Base-by-base conservation (phyloP, 2,888 invertebrate genomes). In the Noctua comes region DNA sequence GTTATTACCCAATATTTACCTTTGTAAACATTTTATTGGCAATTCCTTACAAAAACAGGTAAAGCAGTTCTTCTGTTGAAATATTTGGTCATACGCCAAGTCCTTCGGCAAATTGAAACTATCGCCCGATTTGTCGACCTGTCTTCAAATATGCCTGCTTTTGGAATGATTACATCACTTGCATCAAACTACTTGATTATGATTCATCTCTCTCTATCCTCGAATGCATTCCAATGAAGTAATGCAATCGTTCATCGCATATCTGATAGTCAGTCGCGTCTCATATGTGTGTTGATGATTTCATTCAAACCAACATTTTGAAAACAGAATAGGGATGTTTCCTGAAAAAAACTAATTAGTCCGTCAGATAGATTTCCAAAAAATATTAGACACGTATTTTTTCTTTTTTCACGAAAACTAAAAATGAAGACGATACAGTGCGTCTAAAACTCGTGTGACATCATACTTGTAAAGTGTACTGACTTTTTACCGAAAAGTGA, bases 1-100 rank as follows among this genome's bases (percentile, higher is more conserved):
- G 24, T 71, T 80, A 64, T 80, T 83, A 75, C 65, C 77, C 72
- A 82, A 77, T 64, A 65, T 66, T 68, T 73, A 64, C 46, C 62
- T 74, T 72, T 73, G 57, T 75, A 40, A 51, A 43, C 16, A 70
- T 62, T 76, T 70, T 69, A 62, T 77, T 74, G 36, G 18, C 27
- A 57, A 78, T 78, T 48, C 48, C 68, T 24, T 69, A 51, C 24
- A 69, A 78, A 70, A 69, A 65, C 71, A 66, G 64, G 64, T 85
- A 81, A 81, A 78, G 40, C 51, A 83, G 65, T 76, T 70, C 43
- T 71, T 72, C 64, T 76, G 54, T 73, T 79, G 70, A 77, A 80
- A 83, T 77, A 73, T 83, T 85, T 89, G 88, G 73, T 88, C 69
- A 72, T 51, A n/a, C 69, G 86, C 83, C 85, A 86, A 88, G 74